phyloP scores from a whole-genome alignment of 2,113 vertebrate genomes.

The Coregonus clupeaformis region DNA sequence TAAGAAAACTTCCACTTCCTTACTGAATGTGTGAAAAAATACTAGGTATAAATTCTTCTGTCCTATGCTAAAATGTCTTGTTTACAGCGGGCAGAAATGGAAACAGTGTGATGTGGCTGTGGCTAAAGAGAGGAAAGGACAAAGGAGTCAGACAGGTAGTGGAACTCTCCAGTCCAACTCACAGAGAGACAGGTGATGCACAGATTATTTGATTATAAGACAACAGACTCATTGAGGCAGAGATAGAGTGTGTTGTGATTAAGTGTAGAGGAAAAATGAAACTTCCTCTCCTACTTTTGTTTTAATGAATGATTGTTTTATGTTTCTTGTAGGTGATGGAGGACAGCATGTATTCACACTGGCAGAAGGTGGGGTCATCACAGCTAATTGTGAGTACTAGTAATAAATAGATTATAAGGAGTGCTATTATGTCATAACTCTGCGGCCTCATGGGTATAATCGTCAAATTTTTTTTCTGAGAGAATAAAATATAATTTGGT shows the following conservation, averaged over 20 bases:
- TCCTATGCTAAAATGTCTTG: neutral
- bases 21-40: neutral
- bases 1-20: no score
- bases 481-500: neutral
- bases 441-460: neutral
- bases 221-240: neutral
- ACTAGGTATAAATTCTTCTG: neutral
- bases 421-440: neutral
- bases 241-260: no score
- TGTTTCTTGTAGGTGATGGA: conserved; percentile 81
- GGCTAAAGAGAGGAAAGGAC: conserved; percentile 81
- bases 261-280: neutral
- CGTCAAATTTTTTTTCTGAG: neutral
- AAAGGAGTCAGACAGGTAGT: conserved; percentile 73
- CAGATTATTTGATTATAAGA: neutral
- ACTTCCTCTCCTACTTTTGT: neutral
- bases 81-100: conserved; percentile 84
- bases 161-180: conserved; percentile 85
- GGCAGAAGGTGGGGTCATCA: conserved; percentile 87
- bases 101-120: conserved; percentile 84
- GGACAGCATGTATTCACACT: conserved; percentile 95
- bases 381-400: conserved; percentile 87
- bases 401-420: neutral
- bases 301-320: neutral
- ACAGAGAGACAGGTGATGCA: conserved; percentile 64